These are phyloP conservation scores for Diorhabda sublineata DNA, from an alignment of 1,140 invertebrate species.

Conservation along the genomic window DNA sequence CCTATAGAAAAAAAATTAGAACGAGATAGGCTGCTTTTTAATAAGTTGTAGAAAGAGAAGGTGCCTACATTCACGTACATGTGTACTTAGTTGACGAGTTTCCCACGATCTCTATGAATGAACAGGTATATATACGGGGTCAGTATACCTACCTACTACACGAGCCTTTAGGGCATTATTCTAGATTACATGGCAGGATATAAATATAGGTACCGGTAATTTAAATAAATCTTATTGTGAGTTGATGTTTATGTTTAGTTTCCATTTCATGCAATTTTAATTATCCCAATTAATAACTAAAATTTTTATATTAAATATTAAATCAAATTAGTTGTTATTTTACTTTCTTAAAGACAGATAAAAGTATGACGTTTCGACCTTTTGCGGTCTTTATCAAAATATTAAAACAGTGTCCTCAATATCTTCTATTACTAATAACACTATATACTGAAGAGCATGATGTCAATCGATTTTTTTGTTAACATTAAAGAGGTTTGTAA, in stretches of 20 bases:
- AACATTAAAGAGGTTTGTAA: no score
- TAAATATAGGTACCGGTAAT: constrained; percentile 13
- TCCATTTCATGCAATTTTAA: no score
- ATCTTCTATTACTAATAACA: no score
- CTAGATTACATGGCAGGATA: constrained; percentile 34
- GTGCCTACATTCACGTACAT: constrained; percentile 18
- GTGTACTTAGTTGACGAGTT: constrained; percentile 23
- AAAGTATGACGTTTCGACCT: no score
- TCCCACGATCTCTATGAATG: constrained; percentile 37
- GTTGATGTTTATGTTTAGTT: not conserved
- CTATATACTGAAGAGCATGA: no score
- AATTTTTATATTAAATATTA: no score
- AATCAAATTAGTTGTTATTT: no score
- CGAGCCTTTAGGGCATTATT: constrained; percentile 23
- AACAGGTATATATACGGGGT: constrained; percentile 36
- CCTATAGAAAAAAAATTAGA: constrained; percentile 7
- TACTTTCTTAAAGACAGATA: no score
- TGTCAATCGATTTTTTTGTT: no score
- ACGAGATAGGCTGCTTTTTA: constrained; percentile 10
- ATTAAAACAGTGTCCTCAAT: no score
- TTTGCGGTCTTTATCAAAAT: no score
- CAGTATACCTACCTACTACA: constrained; percentile 36
- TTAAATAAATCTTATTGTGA: not conserved
- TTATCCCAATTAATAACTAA: no score
- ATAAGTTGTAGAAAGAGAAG: constrained; percentile 16